Evolutionary conservation across 2,113 vertebrate species (phyloP), one percentile per base, ranked within the genome.

Genomic region (Oncorhynchus tshawytscha): DNA sequence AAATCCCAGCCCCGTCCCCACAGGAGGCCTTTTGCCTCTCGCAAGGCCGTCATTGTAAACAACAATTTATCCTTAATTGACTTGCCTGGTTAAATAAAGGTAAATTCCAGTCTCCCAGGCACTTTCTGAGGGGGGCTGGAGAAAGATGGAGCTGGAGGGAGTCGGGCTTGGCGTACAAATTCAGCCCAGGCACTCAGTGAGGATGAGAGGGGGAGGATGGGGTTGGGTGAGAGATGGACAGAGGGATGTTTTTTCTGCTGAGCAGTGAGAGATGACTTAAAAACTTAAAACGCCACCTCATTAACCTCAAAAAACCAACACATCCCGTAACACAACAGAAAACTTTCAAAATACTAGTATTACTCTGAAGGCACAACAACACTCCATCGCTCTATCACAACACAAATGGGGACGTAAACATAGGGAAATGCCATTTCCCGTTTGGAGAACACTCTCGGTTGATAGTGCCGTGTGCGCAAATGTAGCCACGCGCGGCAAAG

Each of bases 11-110:
- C 69, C 84, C 48, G 6, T 71, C 84, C 79, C 77, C 67, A 81
- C 90, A 78, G 72, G 75, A 74, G 72, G 68, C 65, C 79, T 84
- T 85, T 82, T 81, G 88, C 76, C 68, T 45, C 77, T 80, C 83
- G 73, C 75, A 45, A 78, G 88, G 39, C 39, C 9, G 39, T 45
- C 8, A 45, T 11, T 45, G 39, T 45, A 45, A 45, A 45, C 11
- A 45, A 45, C 39, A 45, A 45, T 45, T 45, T 45, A 45, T 45
- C 11, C 39, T 45, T 45, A 45, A 45, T 45, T 45, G 39, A 45
- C 39, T 45, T 45, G 39, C 39, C 39, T 12, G 39, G 39, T 45
- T 45, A 45, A 45, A 45, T 81, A 78, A 88, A 91, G 86, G 87
- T 85, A 45, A 2, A 82, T 81, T 84, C 72, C 68, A 5, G 22